A percentile compares a stretch with the other conserved stretches of the same genome.
Evolutionary conservation across 2,888 invertebrate genomes (phyloP).

Genomic region (Eutolmus rufibarbis): DNA sequence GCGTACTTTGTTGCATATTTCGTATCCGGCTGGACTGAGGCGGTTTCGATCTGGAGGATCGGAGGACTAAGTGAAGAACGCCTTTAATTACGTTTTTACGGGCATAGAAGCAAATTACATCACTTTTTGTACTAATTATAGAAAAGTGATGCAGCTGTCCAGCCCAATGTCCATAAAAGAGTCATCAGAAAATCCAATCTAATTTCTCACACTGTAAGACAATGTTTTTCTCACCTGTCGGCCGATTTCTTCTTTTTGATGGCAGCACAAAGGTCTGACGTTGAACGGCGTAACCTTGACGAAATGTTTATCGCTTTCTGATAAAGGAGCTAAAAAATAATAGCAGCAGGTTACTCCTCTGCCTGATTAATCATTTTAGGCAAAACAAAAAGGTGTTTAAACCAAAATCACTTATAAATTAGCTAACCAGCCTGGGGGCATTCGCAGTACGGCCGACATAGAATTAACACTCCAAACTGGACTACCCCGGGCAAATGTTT

Average conservation of each 20-base stretch:
- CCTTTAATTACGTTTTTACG: conserved; percentile 17
- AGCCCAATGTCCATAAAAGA: not conserved
- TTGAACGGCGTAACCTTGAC: not conserved
- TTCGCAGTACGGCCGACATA: not conserved
- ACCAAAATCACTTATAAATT: conserved; percentile 1
- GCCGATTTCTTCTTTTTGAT: not conserved
- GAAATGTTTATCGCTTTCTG: conserved; percentile 8
- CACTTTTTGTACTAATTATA: conserved; percentile 22
- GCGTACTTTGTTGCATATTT: not conserved
- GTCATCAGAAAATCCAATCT: not conserved
- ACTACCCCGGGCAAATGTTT: not conserved
- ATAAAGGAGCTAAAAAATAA: not conserved
- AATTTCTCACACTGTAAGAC: not conserved
- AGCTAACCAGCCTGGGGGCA: not conserved
- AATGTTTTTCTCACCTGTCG: conserved; percentile 1
- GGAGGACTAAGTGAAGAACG: not conserved
- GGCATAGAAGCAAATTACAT: not conserved
- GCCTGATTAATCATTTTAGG: not conserved
- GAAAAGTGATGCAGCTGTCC: conserved; percentile 5
- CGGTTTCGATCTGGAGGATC: not conserved
- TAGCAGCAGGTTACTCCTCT: not conserved
- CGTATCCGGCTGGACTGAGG: not conserved
- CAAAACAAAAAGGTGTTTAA: not conserved
- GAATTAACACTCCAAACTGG: not conserved
- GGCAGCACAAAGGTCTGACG: not conserved